phyloP scores from a whole-genome alignment of 2,888 invertebrate species.

The Stenotaenia linearis region DNA sequence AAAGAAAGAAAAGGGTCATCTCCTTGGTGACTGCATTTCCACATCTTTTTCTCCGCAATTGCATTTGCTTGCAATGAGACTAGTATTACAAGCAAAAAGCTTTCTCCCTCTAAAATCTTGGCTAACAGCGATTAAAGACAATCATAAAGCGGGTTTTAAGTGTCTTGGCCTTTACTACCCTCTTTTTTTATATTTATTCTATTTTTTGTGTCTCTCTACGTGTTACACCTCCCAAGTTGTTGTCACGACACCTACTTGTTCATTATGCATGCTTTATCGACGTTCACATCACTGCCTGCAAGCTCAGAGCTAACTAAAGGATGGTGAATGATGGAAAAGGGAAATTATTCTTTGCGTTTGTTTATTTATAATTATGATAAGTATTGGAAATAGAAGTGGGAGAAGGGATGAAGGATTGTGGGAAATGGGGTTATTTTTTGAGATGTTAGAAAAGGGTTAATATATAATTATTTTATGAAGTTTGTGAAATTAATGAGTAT shows the following conservation, averaged over 20 bases:
- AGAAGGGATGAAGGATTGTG: no score
- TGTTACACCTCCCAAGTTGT: not conserved
- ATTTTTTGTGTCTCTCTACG: not conserved
- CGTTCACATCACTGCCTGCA: not conserved
- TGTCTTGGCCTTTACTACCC: not conserved
- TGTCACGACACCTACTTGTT: not conserved
- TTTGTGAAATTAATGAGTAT: no score
- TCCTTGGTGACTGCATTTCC: slow-evolving; percentile 1
- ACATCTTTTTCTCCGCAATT: not conserved
- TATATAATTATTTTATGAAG: no score
- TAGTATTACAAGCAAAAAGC: not conserved
- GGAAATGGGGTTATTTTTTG: no score
- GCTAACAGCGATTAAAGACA: not conserved
- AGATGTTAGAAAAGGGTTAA: no score
- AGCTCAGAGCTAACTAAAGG: not conserved
- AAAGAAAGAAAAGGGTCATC: not conserved
- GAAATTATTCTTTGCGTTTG: no score
- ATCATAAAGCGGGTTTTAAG: not conserved
- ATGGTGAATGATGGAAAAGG: not conserved
- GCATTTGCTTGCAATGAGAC: not conserved
- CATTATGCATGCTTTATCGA: slow-evolving; percentile 1
- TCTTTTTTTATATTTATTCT: not conserved
- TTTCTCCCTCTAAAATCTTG: not conserved
- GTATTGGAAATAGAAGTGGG: no score
- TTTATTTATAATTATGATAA: no score